These are phyloP conservation scores for Coranthus polyacanthus DNA, from an alignment of 2,797 vertebrate genomes.

Conservation along the genomic window DNA sequence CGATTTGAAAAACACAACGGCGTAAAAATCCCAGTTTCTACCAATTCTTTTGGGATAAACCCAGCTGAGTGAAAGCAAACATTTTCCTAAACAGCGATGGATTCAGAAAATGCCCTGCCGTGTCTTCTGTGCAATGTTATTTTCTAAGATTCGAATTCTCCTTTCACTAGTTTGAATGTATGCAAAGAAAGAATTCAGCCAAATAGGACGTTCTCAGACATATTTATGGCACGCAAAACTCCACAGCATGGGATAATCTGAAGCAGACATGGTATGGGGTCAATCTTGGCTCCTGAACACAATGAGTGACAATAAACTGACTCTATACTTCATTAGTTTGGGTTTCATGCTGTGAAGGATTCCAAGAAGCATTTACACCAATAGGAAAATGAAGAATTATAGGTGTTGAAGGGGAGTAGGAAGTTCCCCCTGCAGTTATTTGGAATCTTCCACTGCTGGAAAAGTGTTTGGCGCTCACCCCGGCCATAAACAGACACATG, in stretches of 20 bases:
- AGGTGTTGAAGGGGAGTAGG: constrained; percentile 33
- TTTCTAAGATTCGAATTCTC: constrained; percentile 22
- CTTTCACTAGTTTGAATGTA: constrained; percentile 13
- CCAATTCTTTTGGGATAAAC: constrained; percentile 15
- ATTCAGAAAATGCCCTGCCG: constrained; percentile 20
- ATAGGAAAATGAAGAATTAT: constrained; percentile 68
- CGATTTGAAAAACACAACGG: constrained; percentile 28
- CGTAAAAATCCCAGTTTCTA: background rate
- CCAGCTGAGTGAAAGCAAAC: constrained; percentile 13
- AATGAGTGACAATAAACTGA: constrained; percentile 53
- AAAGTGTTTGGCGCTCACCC: constrained; percentile 42
- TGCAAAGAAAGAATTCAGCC: constrained; percentile 22
- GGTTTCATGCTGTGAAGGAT: constrained; percentile 38
- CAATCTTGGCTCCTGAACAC: constrained; percentile 31
- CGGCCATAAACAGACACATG: constrained; percentile 64
- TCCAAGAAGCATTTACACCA: constrained; percentile 64
- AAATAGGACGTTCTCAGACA: constrained; percentile 18
- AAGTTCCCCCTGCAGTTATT: constrained; percentile 53
- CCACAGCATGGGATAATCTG: constrained; percentile 38
- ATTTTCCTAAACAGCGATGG: constrained; percentile 19
- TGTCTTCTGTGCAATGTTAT: constrained; percentile 32
- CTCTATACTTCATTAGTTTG: constrained; percentile 61
- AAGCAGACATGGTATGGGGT: constrained; percentile 34
- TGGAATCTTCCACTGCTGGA: constrained; percentile 30
- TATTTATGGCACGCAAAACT: constrained; percentile 24